Conservation (phyloP, 2,797 vertebrate genomes). For the Sarcoramphus papa region DNA sequence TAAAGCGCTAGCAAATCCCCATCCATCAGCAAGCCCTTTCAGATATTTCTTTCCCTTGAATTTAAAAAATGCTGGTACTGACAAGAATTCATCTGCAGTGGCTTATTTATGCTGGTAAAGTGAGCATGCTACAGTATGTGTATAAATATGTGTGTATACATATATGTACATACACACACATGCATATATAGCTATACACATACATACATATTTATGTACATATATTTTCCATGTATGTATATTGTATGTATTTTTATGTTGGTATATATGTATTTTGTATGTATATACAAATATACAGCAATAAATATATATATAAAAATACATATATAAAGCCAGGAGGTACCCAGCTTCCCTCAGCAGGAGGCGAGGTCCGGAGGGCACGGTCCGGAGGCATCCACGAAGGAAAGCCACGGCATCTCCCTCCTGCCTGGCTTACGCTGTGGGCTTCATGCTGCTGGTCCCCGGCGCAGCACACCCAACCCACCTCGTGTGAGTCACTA, state of each 20-base stretch:
- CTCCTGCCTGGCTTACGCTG: not conserved
- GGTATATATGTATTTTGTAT: rapidly evolving
- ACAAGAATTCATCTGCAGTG: not conserved
- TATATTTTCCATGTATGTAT: rapidly evolving
- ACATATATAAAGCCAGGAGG: not conserved
- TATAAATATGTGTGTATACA: too few species aligned
- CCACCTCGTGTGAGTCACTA: conserved; percentile 87
- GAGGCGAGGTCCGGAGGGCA: not conserved
- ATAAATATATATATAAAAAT: not conserved
- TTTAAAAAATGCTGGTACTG: not conserved
- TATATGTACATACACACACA: rapidly evolving
- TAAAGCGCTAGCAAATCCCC: not conserved
- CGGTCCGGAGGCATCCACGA: rapidly evolving
- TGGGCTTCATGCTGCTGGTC: not conserved
- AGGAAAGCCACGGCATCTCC: rapidly evolving
- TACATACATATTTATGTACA: rapidly evolving
- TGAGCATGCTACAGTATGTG: rapidly evolving
- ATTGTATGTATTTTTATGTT: not conserved
- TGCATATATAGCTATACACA: not conserved
- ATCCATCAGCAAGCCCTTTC: not conserved
- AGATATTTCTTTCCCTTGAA: not conserved
- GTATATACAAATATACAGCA: not conserved
- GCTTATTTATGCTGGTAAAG: not conserved
- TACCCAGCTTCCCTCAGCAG: not conserved
- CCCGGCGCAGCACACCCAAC: not conserved